Base-by-base conservation (phyloP, 2,797 vertebrate genomes). In the Synanceia verrucosa region DNA sequence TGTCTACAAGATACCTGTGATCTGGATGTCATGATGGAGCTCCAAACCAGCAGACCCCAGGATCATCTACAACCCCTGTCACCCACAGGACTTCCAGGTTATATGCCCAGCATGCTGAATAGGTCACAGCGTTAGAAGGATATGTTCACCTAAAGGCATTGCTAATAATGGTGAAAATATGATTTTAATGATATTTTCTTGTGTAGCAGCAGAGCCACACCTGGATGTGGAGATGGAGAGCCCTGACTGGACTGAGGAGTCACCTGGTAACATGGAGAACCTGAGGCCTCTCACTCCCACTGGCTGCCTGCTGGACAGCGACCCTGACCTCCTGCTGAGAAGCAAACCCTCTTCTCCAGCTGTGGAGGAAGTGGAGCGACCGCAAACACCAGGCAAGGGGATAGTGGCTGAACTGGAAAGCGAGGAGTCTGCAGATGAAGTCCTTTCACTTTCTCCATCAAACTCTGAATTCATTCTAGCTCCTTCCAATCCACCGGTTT, bases 381-480 rank as follows among this genome's bases (percentile, higher is more conserved):
- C 96, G 2, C 93, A 88, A 48, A 97, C 96, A 0, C 96, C 96
- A 0, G 96, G 96, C 4, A 92, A 90, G 59, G 95, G 95, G 41
- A 89, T 85, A 12, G 58, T 68, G 37, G 65, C 73, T 56, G 93
- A 89, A 47, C 56, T 92, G 13, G 95, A 94, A 36, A 88, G 88
- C 3, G 81, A 91, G 64, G 90, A 94, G 62, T 88, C 88, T 7
- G 75, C 86, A 9, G 83, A 87, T 39, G 90, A 92, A 71, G 82
- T 91, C 52, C 31, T 90, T 19, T 92, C 90, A 47, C 88, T 93
- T 37, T 83, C 78, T 26, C 80, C 78, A 46, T 18, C 48, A 21
- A 66, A 67, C 29, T n/a, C 73, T 28, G 73, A 86, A 29, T 36
- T 80, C 3, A 2, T 67, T 63, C 75, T 56, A 4, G 44, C 24